Conservation (phyloP, 1,140 invertebrate species). For the Heliconius melpomene region DNA sequence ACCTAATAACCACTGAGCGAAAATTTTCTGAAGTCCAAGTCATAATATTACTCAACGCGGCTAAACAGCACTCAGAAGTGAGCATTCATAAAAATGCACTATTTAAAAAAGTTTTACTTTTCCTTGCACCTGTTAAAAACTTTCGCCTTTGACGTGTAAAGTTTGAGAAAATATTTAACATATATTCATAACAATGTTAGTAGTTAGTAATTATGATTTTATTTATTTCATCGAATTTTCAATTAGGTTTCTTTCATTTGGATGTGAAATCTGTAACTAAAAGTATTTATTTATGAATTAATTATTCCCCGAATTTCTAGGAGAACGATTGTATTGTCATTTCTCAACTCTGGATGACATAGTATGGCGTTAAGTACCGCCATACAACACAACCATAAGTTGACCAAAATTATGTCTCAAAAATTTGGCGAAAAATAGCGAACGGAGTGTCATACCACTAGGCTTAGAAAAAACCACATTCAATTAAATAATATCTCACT, state of each 20-base stretch:
- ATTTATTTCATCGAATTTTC: not conserved
- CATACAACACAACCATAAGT: no score
- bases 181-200: not conserved
- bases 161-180: not conserved
- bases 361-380: no score
- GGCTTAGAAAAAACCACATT: not conserved
- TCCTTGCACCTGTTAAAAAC: conserved; percentile 5
- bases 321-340: no score
- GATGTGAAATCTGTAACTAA: no score
- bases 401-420: not conserved
- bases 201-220: not conserved
- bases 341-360: no score
- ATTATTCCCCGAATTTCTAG: no score
- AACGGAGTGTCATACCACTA: not conserved
- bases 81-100: conserved; percentile 2
- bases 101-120: not conserved
- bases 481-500: conserved; percentile 4
- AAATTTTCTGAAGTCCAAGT: not conserved
- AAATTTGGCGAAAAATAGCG: not conserved
- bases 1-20: not conserved
- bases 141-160: not conserved
- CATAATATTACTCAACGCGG: not conserved
- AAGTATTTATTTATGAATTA: no score
- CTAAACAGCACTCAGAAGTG: not conserved
- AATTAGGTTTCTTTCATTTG: not conserved